phyloP scores from a whole-genome alignment of 2,797 vertebrate genomes.

The Cossypha caffra region DNA sequence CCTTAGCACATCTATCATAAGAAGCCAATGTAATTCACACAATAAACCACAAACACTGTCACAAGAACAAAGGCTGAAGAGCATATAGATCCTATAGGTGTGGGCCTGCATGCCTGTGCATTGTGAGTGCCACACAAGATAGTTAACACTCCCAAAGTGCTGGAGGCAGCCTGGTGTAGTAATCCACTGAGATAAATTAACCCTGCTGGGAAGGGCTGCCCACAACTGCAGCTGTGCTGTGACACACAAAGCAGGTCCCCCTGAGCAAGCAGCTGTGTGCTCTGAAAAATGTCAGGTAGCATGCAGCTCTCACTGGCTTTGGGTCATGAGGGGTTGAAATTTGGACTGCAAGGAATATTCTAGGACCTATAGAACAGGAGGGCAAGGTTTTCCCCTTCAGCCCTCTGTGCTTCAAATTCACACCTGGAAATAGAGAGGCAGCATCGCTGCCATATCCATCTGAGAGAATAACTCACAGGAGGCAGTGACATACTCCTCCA shows the following conservation, averaged over 20 bases:
- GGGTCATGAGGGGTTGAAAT: background rate
- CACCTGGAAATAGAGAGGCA: background rate
- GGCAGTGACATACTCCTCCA: background rate
- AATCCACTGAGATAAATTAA: background rate
- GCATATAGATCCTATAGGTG: background rate
- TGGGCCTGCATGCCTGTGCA: background rate
- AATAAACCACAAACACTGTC: background rate
- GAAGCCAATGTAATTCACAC: background rate
- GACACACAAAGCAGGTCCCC: rapidly evolving
- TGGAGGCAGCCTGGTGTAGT: background rate
- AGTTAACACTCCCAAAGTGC: background rate
- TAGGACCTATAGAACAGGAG: background rate
- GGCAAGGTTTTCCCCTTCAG: background rate
- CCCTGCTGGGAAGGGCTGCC: background rate
- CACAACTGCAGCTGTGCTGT: background rate
- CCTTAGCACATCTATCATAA: background rate
- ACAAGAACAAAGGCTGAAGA: background rate
- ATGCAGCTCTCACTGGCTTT: background rate
- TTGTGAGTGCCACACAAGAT: background rate
- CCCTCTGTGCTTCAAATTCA: background rate
- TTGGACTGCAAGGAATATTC: background rate
- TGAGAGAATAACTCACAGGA: background rate
- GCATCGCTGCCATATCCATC: background rate
- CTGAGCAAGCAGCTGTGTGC: background rate
- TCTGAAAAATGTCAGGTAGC: background rate